Base-by-base conservation (phyloP, 2,888 invertebrate genomes). In the Brachyptera risi region DNA sequence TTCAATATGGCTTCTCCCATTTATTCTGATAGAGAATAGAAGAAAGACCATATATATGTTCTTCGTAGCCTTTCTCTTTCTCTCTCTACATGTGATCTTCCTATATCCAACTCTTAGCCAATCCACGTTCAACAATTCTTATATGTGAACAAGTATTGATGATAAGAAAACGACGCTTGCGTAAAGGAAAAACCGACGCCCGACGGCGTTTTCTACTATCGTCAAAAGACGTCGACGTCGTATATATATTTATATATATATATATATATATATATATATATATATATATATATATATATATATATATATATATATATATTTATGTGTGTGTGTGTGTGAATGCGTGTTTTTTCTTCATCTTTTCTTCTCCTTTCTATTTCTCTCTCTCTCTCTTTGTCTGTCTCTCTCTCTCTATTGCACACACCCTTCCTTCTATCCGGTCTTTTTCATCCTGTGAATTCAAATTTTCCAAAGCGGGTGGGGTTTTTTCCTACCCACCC, bases 101-200 rank as follows among this genome's bases (percentile, higher is more conserved):
- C n/a, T n/a, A n/a, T n/a, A n/a, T n/a, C n/a, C 31, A 31, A 51
- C 15, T 3, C 7, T 27, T 31, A 26, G 31, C 54, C 54, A 54
- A 54, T 54, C 54, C 54, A 4, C 24, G 2, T 5, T 1, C 24
- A 23, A 4, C 23, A 21, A n/a, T 37, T 37, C 54, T 19, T 37
- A 54, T 23, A 54, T 54, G 35, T 54, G 54, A 23, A 54, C 37
- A 23, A 54, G 54, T 54, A 54, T 54, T 54, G 54, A 54, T 35
- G 54, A 54, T 11, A 24, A 40, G 44, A 11, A 11, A 5, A n/a
- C 3, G 31, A 35, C 37, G 54, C 54, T 37, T 37, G 54, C 54
- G 35, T 51, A 3, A 21, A n/a, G 19, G 51, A 27, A 15, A 31
- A 15, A 13, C 13, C 21, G 23, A 21, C 13, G 13, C 19, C 27